Percentiles rank a stretch among this genome's conserved stretches.
These are phyloP conservation scores for Sciurus carolinensis DNA, from an alignment of 2,797 vertebrate genomes.

Conservation along the genomic window DNA sequence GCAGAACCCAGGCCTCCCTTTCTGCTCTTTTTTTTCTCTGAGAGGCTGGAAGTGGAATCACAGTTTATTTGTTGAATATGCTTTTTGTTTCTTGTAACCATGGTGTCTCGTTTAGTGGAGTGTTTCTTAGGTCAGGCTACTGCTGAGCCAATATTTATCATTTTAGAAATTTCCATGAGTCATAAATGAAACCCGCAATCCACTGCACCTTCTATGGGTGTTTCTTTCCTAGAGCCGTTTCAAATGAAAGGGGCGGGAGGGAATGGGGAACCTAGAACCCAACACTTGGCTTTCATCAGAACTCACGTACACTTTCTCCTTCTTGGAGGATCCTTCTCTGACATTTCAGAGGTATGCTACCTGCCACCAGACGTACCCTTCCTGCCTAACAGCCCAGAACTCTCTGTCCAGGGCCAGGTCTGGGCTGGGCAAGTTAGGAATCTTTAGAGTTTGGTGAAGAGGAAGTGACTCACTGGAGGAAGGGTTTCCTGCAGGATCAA, in stretches of 20 bases:
- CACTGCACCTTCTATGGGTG: slow-evolving; percentile 71
- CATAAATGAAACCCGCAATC: slow-evolving; percentile 75
- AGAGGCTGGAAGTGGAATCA: slow-evolving; percentile 50
- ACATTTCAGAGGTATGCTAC: neutral
- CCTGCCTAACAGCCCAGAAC: neutral
- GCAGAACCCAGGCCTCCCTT: neutral
- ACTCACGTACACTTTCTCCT: neutral
- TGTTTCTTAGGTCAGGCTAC: slow-evolving; percentile 75
- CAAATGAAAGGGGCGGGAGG: slow-evolving; percentile 13
- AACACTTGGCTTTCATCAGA: neutral
- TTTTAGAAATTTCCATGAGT: slow-evolving; percentile 84
- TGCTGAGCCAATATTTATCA: slow-evolving; percentile 81
- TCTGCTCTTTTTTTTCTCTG: slow-evolving; percentile 25
- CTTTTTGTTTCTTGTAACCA: slow-evolving; percentile 79
- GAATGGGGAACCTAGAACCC: neutral
- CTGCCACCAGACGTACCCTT: neutral
- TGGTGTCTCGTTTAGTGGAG: slow-evolving; percentile 63
- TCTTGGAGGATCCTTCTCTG: neutral
- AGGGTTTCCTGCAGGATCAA: slow-evolving; percentile 60
- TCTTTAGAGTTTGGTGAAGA: neutral
- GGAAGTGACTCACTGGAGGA: slow-evolving; percentile 81
- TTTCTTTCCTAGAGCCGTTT: slow-evolving; percentile 66
- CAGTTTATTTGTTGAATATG: slow-evolving; percentile 68
- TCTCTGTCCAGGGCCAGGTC: neutral
- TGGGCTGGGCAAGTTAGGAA: slow-evolving; percentile 36